Conservation (phyloP, 92 coral and sea anemone species). For the Actinostola sp. region DNA sequence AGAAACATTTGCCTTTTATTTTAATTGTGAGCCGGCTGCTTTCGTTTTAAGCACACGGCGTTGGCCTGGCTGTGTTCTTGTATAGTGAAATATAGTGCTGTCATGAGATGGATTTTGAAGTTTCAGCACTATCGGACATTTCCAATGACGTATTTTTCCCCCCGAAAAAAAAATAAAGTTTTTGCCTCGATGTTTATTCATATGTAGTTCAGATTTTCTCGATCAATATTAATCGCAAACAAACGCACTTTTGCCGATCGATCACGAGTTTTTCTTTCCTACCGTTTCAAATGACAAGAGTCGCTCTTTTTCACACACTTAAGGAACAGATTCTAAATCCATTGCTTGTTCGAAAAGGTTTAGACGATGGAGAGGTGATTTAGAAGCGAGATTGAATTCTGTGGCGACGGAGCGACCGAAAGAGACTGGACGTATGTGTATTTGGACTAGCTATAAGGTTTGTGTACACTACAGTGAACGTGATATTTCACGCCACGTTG, state of each 20-base stretch:
- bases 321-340: not conserved
- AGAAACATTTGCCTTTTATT: no score
- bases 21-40: no score
- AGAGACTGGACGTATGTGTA: constrained; percentile 7
- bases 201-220: constrained; percentile 2
- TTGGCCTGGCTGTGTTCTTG: no score
- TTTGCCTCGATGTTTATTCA: constrained; percentile 3
- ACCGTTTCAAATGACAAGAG: not conserved
- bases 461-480: constrained; percentile 2
- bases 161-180: not conserved
- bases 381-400: not conserved
- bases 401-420: not conserved
- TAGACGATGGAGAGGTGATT: not conserved
- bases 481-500: not conserved
- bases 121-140: not conserved
- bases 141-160: not conserved
- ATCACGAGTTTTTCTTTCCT: not conserved
- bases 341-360: no score
- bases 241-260: not conserved
- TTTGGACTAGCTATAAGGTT: not conserved
- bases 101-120: no score
- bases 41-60: no score
- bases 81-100: no score
- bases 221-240: constrained; percentile 40
- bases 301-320: not conserved